Conservation (phyloP, 2,113 vertebrate species). For the Taurulus bubalis region DNA sequence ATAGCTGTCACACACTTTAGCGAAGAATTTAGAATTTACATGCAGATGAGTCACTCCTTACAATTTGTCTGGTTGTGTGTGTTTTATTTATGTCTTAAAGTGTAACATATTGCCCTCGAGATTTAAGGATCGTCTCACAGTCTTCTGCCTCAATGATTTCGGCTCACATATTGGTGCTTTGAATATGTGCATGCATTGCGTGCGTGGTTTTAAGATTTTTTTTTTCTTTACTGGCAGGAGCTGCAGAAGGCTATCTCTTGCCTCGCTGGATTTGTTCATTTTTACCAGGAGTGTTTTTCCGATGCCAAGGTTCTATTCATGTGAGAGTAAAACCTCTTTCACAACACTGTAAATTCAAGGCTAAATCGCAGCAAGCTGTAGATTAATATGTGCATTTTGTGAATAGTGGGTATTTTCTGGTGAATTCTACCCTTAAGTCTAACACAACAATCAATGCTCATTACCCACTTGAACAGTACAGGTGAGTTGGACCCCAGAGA, state of each 20-base stretch:
- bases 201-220: constrained; percentile 14
- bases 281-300: constrained; percentile 75
- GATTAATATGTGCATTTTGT: neutral
- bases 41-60: constrained; percentile 1
- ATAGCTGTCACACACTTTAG: neutral
- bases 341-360: constrained; percentile 15
- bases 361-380: constrained; percentile 5
- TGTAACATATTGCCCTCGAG: neutral
- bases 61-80: constrained; percentile 13
- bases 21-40: constrained; percentile 25
- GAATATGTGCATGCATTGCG: constrained; percentile 21
- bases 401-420: neutral
- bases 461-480: constrained; percentile 58
- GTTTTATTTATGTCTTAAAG: neutral
- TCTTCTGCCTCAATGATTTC: constrained; percentile 16
- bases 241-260: constrained; percentile 70
- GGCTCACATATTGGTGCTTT: constrained; percentile 9
- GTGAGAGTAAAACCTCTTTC: constrained; percentile 61
- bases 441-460: constrained; percentile 28
- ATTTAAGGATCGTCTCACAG: neutral
- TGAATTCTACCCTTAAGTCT: constrained; percentile 14
- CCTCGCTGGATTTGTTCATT: constrained; percentile 76
- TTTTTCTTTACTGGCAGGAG: constrained; percentile 55
- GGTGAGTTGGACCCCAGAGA: constrained; percentile 81
- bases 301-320: constrained; percentile 78